Conservation (phyloP, 2,113 vertebrate species). For the Nannospalax galili region DNA sequence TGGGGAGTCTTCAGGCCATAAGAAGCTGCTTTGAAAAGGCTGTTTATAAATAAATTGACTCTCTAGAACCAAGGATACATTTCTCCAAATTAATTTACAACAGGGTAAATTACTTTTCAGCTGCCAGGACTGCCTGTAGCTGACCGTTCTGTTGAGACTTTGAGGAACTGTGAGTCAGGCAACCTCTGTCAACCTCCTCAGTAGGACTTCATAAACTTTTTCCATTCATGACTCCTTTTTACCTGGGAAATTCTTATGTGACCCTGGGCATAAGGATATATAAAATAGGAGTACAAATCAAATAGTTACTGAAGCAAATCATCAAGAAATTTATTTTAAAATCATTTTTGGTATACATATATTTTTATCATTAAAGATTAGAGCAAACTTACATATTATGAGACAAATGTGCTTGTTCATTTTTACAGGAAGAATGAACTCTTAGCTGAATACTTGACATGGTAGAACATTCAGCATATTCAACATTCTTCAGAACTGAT, state of each 20-base stretch:
- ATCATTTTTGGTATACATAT: not conserved
- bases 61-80: not conserved
- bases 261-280: not conserved
- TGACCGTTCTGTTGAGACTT: not conserved
- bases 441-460: not conserved
- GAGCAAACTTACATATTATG: not conserved
- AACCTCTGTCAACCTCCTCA: not conserved
- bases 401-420: not conserved
- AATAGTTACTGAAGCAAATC: not conserved
- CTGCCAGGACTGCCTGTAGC: not conserved
- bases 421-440: not conserved
- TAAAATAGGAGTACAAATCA: not conserved
- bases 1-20: not conserved
- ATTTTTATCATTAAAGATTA: not conserved
- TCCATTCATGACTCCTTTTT: not conserved
- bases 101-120: not conserved
- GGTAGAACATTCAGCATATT: not conserved
- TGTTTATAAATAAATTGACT: not conserved
- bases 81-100: not conserved
- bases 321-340: not conserved
- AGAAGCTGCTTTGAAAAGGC: not conserved
- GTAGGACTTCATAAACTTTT: not conserved
- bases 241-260: not conserved
- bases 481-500: not conserved
- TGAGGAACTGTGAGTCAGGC: not conserved